Evolutionary conservation across 2,113 vertebrate genomes (phyloP), one percentile per base, ranked within the genome.

Genomic region (Microcebus griseorufus): DNA sequence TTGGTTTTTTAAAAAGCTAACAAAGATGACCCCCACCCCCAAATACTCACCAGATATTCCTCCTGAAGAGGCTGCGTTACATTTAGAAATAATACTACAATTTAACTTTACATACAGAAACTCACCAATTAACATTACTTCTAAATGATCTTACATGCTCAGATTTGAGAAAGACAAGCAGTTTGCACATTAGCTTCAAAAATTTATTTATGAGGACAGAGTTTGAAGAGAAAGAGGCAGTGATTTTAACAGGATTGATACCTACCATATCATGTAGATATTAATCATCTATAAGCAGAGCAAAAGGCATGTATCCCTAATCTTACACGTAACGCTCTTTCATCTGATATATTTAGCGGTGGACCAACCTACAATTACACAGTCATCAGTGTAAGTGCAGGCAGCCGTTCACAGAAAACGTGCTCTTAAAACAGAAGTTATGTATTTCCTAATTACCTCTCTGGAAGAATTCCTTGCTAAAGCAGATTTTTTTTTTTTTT

Each of bases 381-480:
- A 96, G n/a, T 94, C 91, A 60, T 84, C 93, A 88, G 53, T 90
- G 27, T 48, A 94, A 94, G 20, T 91, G 60, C 18, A 93, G 32
- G 37, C 3, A 95, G 23, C 55, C 51, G 0, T 25, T 81, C 45
- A 17, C 55, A 83, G 72, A 88, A 97, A 95, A 93, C 6, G 20
- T 29, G 9, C 55, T 96, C 85, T 97, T 96, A 45, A 96, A 97
- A 97, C 70, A 79, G 67, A 76, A 67, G 81, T 75, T 45, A 72
- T 0, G 22, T 93, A 88, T 96, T 96, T 79, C 84, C 90, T 97
- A 90, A 75, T 60, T 53, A 87, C 69, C 94, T 96, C 51, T 96
- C 82, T 34, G 94, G 72, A 98, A 86, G 22, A 83, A 67, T 94
- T 94, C 42, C 2, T 95, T 91, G 51, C 92, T 93, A 80, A 62